Percentiles rank a stretch among this genome's conserved stretches.
Evolutionary conservation across 2,113 vertebrate species (phyloP).

Genomic region (Pristiophorus japonicus): DNA sequence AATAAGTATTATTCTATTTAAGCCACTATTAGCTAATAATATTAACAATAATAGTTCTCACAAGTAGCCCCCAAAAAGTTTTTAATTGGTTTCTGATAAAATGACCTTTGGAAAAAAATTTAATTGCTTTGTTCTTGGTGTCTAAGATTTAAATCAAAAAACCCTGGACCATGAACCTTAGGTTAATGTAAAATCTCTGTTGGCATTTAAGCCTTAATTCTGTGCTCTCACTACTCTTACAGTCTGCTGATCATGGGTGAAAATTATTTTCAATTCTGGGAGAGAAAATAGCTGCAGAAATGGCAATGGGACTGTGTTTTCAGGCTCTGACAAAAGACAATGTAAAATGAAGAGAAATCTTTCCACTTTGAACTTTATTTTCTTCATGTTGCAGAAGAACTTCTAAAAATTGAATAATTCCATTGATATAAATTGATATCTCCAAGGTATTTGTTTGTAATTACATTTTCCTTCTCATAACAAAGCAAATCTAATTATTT

Average conservation of each 20-base stretch:
- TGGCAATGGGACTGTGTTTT: background rate
- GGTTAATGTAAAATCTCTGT: background rate
- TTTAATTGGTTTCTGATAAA: background rate
- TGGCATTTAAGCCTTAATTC: background rate
- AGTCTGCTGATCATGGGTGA: background rate
- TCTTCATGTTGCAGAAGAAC: background rate
- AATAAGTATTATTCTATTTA: background rate
- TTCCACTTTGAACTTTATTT: no score
- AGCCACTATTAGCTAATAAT: background rate
- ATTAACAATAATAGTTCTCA: background rate
- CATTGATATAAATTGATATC: background rate
- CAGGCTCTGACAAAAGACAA: background rate
- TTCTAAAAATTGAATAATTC: background rate
- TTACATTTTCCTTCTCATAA: background rate
- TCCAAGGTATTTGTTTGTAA: background rate
- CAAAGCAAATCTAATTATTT: conserved; percentile 21
- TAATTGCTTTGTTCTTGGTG: background rate
- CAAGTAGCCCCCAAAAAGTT: background rate
- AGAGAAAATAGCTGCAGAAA: background rate
- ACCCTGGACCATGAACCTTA: background rate
- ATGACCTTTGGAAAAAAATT: background rate
- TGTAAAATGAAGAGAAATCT: background rate
- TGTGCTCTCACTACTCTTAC: background rate
- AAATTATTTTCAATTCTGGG: background rate
- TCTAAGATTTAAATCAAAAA: conserved; percentile 6